These are phyloP conservation scores for Ascidia mentula DNA, from an alignment of 23 tunicate species.

Conservation along the genomic window DNA sequence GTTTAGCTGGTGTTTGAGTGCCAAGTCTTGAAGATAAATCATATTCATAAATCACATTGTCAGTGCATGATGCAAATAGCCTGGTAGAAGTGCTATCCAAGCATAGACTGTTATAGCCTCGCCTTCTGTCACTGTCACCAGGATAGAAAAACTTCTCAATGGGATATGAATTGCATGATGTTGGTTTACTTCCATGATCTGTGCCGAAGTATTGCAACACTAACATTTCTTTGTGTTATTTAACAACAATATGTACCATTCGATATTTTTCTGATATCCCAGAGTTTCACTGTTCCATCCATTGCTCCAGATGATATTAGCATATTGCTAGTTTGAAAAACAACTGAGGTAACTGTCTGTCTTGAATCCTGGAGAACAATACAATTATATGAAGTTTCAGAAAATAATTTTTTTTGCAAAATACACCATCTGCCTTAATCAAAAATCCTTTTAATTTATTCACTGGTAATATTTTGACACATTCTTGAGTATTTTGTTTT, in stretches of 20 bases:
- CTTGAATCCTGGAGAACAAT: slow-evolving; percentile 68
- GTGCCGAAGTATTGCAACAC: background rate
- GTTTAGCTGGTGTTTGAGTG: background rate
- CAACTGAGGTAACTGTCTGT: slow-evolving; percentile 73
- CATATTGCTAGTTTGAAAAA: slow-evolving; percentile 53
- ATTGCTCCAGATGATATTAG: slow-evolving; percentile 75
- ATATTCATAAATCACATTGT: slow-evolving; percentile 70
- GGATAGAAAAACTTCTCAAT: slow-evolving; percentile 53
- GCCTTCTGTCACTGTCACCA: slow-evolving; percentile 59
- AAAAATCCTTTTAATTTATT: background rate
- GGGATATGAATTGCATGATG: background rate
- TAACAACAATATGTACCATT: background rate
- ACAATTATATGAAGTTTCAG: background rate
- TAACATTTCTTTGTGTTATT: background rate
- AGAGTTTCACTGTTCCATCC: slow-evolving; percentile 80
- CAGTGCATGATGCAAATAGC: slow-evolving; percentile 84
- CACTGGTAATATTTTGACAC: too few species aligned
- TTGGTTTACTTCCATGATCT: background rate
- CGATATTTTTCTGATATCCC: slow-evolving; percentile 77
- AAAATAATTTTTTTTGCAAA: background rate
- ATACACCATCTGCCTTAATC: background rate
- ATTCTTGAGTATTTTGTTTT: background rate
- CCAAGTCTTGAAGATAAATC: slow-evolving; percentile 16
- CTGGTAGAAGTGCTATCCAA: slow-evolving; percentile 56
- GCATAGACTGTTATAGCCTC: slow-evolving; percentile 69